These are phyloP conservation scores for Thaleichthys pacificus DNA, from an alignment of 2,797 vertebrate species.

Conservation along the genomic window DNA sequence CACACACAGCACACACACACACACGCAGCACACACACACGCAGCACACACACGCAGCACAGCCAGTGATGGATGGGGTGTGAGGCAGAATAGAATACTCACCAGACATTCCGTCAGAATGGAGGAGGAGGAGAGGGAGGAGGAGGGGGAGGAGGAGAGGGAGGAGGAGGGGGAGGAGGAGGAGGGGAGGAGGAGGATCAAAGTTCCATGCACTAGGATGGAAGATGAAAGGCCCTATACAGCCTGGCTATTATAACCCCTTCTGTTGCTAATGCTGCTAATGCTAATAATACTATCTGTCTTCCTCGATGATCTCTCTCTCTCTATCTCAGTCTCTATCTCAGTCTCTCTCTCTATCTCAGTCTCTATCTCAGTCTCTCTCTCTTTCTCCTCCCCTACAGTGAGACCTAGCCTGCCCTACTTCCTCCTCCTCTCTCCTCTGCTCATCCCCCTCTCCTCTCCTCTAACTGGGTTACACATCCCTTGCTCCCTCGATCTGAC, in stretches of 20 bases:
- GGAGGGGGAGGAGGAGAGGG: slow-evolving; percentile 27
- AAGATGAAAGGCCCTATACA: neutral
- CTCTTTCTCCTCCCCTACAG: neutral
- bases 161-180: slow-evolving; percentile 39
- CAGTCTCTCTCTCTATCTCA: neutral
- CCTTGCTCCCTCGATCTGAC: slow-evolving; percentile 1
- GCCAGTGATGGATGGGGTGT: slow-evolving; percentile 19
- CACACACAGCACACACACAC: slow-evolving; percentile 20
- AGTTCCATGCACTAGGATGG: slow-evolving; percentile 11
- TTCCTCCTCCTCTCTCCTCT: slow-evolving; percentile 20
- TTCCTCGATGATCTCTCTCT: slow-evolving; percentile 1
- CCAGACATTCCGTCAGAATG: slow-evolving; percentile 62
- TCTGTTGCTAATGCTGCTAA: slow-evolving; percentile 40
- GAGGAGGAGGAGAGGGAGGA: slow-evolving; percentile 37
- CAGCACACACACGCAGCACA: slow-evolving; percentile 62
- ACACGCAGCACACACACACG: slow-evolving; percentile 61
- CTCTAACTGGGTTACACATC: slow-evolving; percentile 28
- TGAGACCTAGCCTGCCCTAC: slow-evolving; percentile 24
- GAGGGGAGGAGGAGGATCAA: slow-evolving; percentile 17
- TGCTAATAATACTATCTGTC: slow-evolving; percentile 35
- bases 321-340: neutral
- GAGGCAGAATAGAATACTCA: slow-evolving; percentile 55
- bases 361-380: neutral
- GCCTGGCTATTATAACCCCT: neutral
- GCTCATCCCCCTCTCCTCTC: slow-evolving; percentile 6